Evolutionary conservation across 2,113 vertebrate species (phyloP).

Genomic region (Prolemur simus): DNA sequence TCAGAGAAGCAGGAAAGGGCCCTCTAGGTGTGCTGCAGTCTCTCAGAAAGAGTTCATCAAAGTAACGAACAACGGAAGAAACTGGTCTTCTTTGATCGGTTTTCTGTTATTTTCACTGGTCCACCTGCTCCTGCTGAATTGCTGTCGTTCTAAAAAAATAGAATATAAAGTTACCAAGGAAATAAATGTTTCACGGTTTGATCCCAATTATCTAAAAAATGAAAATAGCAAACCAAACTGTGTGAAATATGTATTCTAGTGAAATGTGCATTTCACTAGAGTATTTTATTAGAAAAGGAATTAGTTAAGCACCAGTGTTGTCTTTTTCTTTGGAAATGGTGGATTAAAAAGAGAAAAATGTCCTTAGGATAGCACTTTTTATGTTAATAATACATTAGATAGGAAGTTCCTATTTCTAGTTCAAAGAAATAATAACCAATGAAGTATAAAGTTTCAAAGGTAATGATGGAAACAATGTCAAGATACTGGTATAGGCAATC

Average conservation of each 20-base stretch:
- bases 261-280: background rate
- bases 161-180: conserved; percentile 32
- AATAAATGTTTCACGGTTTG: conserved; percentile 25
- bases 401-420: conserved; percentile 9
- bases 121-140: conserved; percentile 89
- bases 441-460: background rate
- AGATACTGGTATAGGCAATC: background rate
- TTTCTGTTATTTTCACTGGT: conserved; percentile 96
- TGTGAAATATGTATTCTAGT: background rate
- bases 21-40: conserved; percentile 85
- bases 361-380: background rate
- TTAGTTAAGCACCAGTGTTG: background rate
- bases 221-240: background rate
- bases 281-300: conserved; percentile 1
- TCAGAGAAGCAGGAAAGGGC: conserved; percentile 87
- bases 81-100: conserved; percentile 95
- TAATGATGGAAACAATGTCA: background rate
- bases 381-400: conserved; percentile 29
- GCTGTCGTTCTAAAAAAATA: conserved; percentile 90
- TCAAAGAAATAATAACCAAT: conserved; percentile 42
- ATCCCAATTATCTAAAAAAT: background rate
- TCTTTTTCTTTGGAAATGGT: conserved; percentile 18
- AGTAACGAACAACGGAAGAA: conserved; percentile 96
- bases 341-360: background rate
- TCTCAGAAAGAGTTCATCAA: conserved; percentile 87